phyloP scores from a whole-genome alignment of 2,888 invertebrate species.

The Sthenelais limicola region DNA sequence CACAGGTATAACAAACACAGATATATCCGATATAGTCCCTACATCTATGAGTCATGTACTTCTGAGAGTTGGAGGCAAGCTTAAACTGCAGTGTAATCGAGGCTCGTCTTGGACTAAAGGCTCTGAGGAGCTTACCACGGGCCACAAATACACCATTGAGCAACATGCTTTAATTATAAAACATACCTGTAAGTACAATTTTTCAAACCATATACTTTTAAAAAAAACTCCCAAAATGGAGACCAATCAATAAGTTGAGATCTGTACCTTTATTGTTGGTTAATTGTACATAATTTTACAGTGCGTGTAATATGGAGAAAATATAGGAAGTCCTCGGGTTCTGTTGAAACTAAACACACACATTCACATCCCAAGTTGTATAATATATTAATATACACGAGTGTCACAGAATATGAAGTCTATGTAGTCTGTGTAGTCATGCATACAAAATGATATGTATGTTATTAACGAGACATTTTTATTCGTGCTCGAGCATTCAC shows the following conservation, averaged over 20 bases:
- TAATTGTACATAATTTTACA: no score
- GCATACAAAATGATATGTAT: not conserved
- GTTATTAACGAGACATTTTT: not conserved
- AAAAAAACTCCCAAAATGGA: no score
- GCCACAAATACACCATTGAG: conserved; percentile 39
- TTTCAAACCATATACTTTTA: no score
- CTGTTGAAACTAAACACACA: no score
- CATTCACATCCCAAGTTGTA: no score
- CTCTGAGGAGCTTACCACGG: conserved; percentile 7
- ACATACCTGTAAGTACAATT: conserved; percentile 41
- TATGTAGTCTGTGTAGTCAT: no score
- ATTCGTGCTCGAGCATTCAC: not conserved
- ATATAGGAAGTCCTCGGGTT: no score
- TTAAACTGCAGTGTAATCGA: conserved; percentile 40
- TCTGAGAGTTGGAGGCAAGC: conserved; percentile 39
- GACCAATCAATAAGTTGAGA: no score
- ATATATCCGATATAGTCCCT: conserved; percentile 32
- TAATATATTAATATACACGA: no score
- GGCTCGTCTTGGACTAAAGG: conserved; percentile 39
- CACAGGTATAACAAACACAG: not conserved
- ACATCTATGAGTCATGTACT: conserved; percentile 45
- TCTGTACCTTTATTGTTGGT: no score
- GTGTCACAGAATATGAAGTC: no score
- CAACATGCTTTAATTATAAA: conserved; percentile 39
- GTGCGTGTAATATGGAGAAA: no score